phyloP scores from a whole-genome alignment of 2,888 invertebrate species.

The Macaria liturata region DNA sequence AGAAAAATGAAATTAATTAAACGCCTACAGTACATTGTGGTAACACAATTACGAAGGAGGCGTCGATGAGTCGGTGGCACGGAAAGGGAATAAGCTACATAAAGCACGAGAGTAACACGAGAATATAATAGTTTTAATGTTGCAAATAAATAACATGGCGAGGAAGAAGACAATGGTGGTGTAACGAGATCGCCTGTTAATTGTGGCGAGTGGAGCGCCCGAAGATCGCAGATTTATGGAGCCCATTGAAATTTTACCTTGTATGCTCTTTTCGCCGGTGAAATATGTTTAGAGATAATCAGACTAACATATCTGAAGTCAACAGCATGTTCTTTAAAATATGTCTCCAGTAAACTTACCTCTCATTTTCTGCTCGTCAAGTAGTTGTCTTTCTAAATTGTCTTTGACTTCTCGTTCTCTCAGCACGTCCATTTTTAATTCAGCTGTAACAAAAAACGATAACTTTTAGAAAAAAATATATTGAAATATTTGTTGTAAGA shows the following conservation, averaged over 20 bases:
- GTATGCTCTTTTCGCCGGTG: constrained; percentile 55
- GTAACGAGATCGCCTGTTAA: constrained; percentile 78
- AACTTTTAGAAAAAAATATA: too few species aligned
- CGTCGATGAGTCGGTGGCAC: constrained; percentile 67
- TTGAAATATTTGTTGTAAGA: neutral
- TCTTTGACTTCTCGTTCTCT: constrained; percentile 97
- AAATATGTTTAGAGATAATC: constrained; percentile 15
- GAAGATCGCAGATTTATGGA: constrained; percentile 67
- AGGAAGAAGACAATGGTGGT: constrained; percentile 74
- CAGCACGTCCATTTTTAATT: constrained; percentile 97
- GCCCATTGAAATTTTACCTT: constrained; percentile 69
- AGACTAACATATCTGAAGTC: too few species aligned
- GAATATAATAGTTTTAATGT: constrained; percentile 77
- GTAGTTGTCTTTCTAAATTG: constrained; percentile 95
- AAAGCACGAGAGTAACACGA: constrained; percentile 59
- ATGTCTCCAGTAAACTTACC: constrained; percentile 84
- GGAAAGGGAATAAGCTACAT: constrained; percentile 66
- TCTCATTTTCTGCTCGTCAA: constrained; percentile 97
- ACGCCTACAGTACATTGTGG: constrained; percentile 59
- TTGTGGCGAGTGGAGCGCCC: constrained; percentile 69
- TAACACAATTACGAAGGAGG: constrained; percentile 62
- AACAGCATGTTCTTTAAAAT: too few species aligned
- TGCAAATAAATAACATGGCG: constrained; percentile 74
- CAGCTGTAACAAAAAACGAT: constrained; percentile 87
- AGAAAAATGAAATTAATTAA: constrained; percentile 70